phyloP scores from a whole-genome alignment of 1,140 invertebrate genomes.

The Stegodyphus dumicola region DNA sequence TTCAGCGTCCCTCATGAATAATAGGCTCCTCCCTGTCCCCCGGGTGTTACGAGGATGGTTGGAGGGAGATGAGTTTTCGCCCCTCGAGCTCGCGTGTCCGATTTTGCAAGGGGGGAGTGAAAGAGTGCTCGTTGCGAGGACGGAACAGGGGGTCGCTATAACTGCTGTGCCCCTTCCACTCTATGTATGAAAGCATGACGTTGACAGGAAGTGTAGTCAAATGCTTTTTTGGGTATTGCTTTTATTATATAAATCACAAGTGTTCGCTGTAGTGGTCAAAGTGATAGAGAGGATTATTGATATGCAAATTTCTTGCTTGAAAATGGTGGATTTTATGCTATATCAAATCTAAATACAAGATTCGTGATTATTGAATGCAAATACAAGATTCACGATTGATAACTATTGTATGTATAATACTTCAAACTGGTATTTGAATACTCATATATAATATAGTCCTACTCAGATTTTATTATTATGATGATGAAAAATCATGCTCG shows the following conservation, averaged over 20 bases:
- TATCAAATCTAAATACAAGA: too few species aligned
- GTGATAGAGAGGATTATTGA: conserved; percentile 31
- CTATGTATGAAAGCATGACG: conserved; percentile 3
- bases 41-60: not conserved
- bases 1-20: conserved; percentile 45
- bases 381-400: too few species aligned
- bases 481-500: too few species aligned
- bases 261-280: conserved; percentile 12
- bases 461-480: too few species aligned
- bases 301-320: conserved; percentile 26
- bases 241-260: conserved; percentile 33
- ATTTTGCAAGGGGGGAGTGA: conserved; percentile 37
- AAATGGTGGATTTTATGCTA: too few species aligned
- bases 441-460: too few species aligned
- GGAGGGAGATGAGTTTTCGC: not conserved
- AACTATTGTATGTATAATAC: too few species aligned
- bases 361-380: too few species aligned
- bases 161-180: not conserved
- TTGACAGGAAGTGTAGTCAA: conserved; percentile 56
- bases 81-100: conserved; percentile 52
- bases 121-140: not conserved
- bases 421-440: too few species aligned
- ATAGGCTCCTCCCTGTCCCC: conserved; percentile 40
- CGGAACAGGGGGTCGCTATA: not conserved
- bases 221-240: conserved; percentile 49